Evolutionary conservation across 2,888 invertebrate species (phyloP).

Genomic region (Chaitophorus viminalis): DNA sequence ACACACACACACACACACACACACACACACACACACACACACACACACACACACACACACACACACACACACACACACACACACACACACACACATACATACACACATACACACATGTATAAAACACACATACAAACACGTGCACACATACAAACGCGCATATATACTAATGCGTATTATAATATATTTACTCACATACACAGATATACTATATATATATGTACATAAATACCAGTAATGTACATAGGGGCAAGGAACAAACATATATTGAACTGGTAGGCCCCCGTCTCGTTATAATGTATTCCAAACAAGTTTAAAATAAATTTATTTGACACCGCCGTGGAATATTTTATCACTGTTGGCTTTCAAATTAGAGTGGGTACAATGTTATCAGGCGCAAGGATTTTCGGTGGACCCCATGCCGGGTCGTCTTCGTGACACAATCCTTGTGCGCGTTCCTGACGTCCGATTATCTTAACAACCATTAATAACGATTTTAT

Average conservation of each 20-base stretch:
- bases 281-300: conserved; percentile 42
- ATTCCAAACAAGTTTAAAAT: conserved; percentile 59
- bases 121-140: neutral
- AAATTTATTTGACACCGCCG: conserved; percentile 59
- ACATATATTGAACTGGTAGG: conserved; percentile 11
- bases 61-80: too few relatives aligned
- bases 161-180: too few relatives aligned
- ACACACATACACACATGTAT: too few relatives aligned
- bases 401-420: conserved; percentile 56
- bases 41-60: neutral
- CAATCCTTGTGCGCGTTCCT: conserved; percentile 39
- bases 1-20: neutral
- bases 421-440: conserved; percentile 51
- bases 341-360: conserved; percentile 57
- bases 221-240: neutral
- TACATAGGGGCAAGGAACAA: neutral
- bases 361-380: conserved; percentile 59
- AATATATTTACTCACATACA: neutral
- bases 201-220: neutral
- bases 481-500: conserved; percentile 50
- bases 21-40: neutral
- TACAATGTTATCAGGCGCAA: conserved; percentile 58
- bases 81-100: too few relatives aligned
- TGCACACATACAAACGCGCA: neutral
- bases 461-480: conserved; percentile 39